Base-by-base conservation (phyloP, 2,797 vertebrate species). In the Periparus ater region DNA sequence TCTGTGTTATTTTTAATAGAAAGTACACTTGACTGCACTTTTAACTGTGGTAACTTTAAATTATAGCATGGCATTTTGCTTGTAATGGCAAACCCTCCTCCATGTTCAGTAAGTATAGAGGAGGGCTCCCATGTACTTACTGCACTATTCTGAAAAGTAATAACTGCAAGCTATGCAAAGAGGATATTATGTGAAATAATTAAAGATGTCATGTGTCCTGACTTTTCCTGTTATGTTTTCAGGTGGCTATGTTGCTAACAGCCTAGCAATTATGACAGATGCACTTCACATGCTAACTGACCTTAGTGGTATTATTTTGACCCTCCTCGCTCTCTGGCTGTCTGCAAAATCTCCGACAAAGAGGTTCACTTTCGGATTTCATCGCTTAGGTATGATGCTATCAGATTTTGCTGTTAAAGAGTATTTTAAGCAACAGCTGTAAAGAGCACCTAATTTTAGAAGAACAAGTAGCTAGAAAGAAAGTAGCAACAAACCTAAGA, bases 191-290 rank as follows among this genome's bases (percentile, higher is more conserved):
- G 4, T 85, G 27, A 54, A 80, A 60, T 93, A 26, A 53, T 71
- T 34, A 9, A 67, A 85, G 61, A 68, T 51, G 16, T 50, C 10
- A 4, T 14, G 7, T 5, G 7, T 75, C 68, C 88, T 96, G 85
- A 91, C 55, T 93, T 67, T 73, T 94, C 45, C 85, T 91, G 66
- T 89, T 96, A 73, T 88, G 51, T 94, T 96, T 94, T 55, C 95
- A 99, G 99, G 99, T 97, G 99, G 99, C 86, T 99, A 99, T 89
- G 79, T 99, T 79, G 98, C 99, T 60, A 99, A 99, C 97, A 99
- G 99, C 95, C 97, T 99, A 84, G 99, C 99, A 80, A 98, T 99
- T 78, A 99, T 99, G 99, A 99, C 99, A 6, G 99, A 99, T 79
- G 99, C 99, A 3, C 98, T 99, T 94, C 99, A 99, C 96, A 99